Percentiles rank a stretch among this genome's conserved stretches.
phyloP scores from a whole-genome alignment of 1,140 invertebrate species.

The Cotesia chilonis region DNA sequence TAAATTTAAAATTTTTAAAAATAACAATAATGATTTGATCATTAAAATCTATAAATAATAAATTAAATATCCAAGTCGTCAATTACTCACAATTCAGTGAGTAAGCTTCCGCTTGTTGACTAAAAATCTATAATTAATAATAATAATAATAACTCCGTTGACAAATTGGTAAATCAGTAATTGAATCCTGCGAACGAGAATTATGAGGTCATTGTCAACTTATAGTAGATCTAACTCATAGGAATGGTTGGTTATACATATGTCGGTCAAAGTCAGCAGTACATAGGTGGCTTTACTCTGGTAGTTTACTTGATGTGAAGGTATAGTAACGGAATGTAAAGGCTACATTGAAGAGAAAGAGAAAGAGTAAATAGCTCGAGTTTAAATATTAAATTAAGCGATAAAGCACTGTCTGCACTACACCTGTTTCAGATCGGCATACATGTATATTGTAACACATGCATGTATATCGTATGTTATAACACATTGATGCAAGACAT shows the following conservation, averaged over 20 bases:
- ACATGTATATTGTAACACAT: neutral
- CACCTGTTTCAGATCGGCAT: conserved; percentile 55
- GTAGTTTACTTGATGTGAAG: neutral
- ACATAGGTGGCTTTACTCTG: conserved; percentile 1
- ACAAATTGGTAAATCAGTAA: neutral
- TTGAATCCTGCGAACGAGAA: conserved; percentile 7
- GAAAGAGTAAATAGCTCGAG: conserved; percentile 25
- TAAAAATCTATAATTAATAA: too few relatives aligned
- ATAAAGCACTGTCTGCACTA: conserved; percentile 42
- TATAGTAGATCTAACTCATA: neutral
- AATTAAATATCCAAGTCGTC: too few relatives aligned
- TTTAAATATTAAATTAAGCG: neutral
- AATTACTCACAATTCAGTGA: too few relatives aligned
- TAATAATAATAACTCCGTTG: too few relatives aligned
- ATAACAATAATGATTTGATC: too few relatives aligned
- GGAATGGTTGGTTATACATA: neutral
- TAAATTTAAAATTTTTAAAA: too few relatives aligned
- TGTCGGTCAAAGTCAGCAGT: conserved; percentile 26
- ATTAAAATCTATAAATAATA: too few relatives aligned
- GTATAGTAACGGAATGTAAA: conserved; percentile 10
- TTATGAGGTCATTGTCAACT: conserved; percentile 34
- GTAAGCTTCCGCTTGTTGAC: too few relatives aligned
- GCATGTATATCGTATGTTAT: neutral
- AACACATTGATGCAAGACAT: neutral
- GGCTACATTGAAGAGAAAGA: conserved; percentile 11